These are phyloP conservation scores for Anser cygnoides DNA, from an alignment of 2,113 vertebrate genomes.

Conservation along the genomic window DNA sequence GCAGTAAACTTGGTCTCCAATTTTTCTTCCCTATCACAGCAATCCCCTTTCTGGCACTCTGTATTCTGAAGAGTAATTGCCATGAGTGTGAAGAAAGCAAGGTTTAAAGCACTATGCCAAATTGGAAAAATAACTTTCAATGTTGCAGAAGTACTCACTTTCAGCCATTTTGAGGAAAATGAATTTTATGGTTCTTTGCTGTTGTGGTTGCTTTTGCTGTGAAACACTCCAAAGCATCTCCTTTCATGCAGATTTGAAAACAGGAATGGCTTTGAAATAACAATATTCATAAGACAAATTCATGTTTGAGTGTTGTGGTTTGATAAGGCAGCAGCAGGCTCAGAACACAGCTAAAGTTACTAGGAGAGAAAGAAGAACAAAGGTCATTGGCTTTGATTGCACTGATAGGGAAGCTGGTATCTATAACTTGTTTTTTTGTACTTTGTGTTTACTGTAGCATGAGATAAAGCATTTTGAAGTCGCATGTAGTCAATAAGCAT, in stretches of 20 bases:
- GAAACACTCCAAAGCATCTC: neutral
- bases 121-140: fast-evolving
- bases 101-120: neutral
- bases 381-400: neutral
- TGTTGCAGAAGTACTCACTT: neutral
- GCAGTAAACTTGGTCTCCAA: neutral
- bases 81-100: neutral
- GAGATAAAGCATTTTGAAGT: neutral
- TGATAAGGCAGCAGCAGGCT: neutral
- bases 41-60: neutral
- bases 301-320: neutral
- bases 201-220: neutral
- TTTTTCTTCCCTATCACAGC: neutral
- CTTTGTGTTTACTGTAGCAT: neutral
- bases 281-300: neutral
- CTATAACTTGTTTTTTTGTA: neutral
- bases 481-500: neutral
- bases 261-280: neutral
- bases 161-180: neutral
- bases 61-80: neutral
- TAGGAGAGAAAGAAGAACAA: neutral
- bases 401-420: neutral
- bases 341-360: neutral
- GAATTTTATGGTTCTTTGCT: neutral
- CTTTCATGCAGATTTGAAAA: neutral